Conservation (phyloP, 1,140 invertebrate genomes). For the Ceratoteleas bidentatus region DNA sequence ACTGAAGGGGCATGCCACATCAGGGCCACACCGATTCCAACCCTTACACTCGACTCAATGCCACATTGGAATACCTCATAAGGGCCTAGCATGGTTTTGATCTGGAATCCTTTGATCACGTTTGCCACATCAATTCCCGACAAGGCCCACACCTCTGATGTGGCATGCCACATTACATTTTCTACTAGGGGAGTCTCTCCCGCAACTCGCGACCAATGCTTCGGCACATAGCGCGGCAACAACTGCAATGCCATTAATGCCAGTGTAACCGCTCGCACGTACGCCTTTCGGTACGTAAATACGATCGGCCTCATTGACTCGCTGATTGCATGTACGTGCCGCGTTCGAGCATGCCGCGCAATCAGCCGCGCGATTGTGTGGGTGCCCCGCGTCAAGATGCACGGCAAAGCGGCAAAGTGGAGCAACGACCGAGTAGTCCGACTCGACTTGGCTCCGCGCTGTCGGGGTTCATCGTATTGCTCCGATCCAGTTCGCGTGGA, state of each 20-base stretch:
- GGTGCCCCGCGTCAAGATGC: slow-evolving; percentile 61
- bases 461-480: slow-evolving; percentile 74
- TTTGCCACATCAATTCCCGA: no score
- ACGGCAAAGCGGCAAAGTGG: slow-evolving; percentile 67
- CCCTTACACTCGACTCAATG: no score
- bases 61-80: no score
- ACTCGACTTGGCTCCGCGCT: slow-evolving; percentile 73
- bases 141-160: no score
- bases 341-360: slow-evolving; percentile 54
- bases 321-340: slow-evolving; percentile 37
- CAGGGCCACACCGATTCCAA: no score
- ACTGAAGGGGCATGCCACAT: no score
- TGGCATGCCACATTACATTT: no score
- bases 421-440: slow-evolving; percentile 75
- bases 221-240: slow-evolving; percentile 41
- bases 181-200: no score
- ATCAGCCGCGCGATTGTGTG: slow-evolving; percentile 50
- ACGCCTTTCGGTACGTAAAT: slow-evolving; percentile 54
- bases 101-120: no score
- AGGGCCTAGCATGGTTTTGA: no score
- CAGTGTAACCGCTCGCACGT: slow-evolving; percentile 37
- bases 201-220: slow-evolving; percentile 29
- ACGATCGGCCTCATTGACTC: slow-evolving; percentile 58
- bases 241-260: slow-evolving; percentile 48
- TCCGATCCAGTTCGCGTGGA: slow-evolving; percentile 69